phyloP scores from a whole-genome alignment of 2,888 invertebrate genomes.

The Eutolmus rufibarbis region DNA sequence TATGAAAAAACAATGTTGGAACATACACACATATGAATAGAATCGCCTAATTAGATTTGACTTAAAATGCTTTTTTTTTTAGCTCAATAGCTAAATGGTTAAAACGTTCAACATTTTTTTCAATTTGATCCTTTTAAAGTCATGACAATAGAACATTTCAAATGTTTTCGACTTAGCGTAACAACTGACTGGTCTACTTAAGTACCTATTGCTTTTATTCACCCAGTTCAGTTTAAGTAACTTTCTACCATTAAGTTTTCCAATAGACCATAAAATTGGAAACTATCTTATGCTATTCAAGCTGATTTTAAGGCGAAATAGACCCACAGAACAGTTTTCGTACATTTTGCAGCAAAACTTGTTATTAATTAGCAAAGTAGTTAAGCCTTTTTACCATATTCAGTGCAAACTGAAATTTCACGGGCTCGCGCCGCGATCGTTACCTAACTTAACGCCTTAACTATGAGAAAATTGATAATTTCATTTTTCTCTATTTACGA shows the following conservation, averaged over 20 bases:
- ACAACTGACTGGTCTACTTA: neutral
- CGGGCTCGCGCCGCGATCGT: neutral
- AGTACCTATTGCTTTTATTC: neutral
- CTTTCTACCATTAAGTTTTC: neutral
- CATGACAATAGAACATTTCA: too few relatives aligned
- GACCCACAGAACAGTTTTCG: neutral
- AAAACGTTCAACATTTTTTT: neutral
- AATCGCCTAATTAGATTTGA: neutral
- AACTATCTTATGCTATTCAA: neutral
- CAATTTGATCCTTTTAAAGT: too few relatives aligned
- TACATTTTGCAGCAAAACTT: neutral
- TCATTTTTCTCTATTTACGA: neutral
- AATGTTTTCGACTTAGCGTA: too few relatives aligned
- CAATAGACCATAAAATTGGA: neutral
- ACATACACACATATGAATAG: neutral
- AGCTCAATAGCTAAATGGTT: neutral
- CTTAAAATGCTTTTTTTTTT: neutral
- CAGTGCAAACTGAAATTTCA: neutral
- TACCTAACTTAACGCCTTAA: neutral
- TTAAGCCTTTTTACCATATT: neutral
- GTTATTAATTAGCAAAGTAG: neutral
- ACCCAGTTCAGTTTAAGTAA: neutral
- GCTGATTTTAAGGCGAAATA: neutral
- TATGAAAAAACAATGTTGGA: neutral
- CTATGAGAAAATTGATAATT: neutral